Conservation (phyloP, 2,113 vertebrate species). For the Scophthalmus maximus region DNA sequence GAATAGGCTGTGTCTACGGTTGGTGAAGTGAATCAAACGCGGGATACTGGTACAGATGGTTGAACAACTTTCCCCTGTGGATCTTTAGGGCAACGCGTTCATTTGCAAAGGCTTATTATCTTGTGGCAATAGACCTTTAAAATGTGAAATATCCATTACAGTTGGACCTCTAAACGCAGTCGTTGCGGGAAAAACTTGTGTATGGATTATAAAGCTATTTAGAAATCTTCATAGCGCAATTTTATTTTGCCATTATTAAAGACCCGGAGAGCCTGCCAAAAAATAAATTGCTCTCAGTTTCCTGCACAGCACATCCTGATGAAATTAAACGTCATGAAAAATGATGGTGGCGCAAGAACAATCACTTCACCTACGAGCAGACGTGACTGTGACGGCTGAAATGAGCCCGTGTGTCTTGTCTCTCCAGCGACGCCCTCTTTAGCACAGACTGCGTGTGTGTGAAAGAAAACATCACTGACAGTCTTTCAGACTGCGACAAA, state of each 20-base stretch:
- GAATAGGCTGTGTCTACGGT: too few relatives aligned
- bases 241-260: background rate
- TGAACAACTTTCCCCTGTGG: background rate
- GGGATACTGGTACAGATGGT: too few relatives aligned
- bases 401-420: constrained; percentile 6
- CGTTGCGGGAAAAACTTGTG: background rate
- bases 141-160: background rate
- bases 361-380: too few relatives aligned
- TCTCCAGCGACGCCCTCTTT: constrained; percentile 8
- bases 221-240: too few relatives aligned
- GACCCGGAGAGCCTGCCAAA: background rate
- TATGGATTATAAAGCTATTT: background rate
- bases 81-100: background rate
- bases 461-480: constrained; percentile 37
- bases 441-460: constrained; percentile 4
- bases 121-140: too few relatives aligned
- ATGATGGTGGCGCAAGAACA: background rate
- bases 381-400: constrained; percentile 24
- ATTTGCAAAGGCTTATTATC: background rate
- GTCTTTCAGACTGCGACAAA: constrained; percentile 60
- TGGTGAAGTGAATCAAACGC: too few relatives aligned
- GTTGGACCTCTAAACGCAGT: background rate
- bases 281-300: background rate
- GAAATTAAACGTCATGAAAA: background rate
- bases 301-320: background rate